Evolutionary conservation across 1,140 invertebrate genomes (phyloP).

Genomic region (Lordiphosa collinella): DNA sequence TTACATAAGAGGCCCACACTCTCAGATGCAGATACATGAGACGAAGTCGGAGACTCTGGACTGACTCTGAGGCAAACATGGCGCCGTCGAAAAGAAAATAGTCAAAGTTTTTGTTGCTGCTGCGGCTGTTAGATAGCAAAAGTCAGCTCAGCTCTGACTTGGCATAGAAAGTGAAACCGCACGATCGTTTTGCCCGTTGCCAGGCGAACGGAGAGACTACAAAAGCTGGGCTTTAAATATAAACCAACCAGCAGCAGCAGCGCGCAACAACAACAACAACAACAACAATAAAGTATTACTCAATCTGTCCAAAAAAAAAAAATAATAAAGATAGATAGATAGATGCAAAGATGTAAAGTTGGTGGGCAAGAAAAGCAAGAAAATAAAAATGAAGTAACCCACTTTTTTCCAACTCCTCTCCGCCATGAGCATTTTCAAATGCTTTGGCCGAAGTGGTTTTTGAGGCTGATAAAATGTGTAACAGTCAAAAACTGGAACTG

Average conservation of each 20-base stretch:
- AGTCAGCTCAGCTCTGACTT: constrained; percentile 42
- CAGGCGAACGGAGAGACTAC: constrained; percentile 36
- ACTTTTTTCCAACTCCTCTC: constrained; percentile 59
- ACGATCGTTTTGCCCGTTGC: constrained; percentile 53
- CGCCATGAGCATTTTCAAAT: constrained; percentile 62
- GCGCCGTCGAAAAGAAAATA: constrained; percentile 71
- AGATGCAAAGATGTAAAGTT: constrained; percentile 57
- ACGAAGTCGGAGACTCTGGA: constrained; percentile 7
- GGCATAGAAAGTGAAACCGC: constrained; percentile 76
- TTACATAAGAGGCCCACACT: constrained; percentile 64
- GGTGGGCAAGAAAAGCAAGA: constrained; percentile 52
- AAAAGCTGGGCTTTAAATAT: constrained; percentile 68
- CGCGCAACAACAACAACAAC: constrained; percentile 32
- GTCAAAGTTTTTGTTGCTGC: constrained; percentile 68
- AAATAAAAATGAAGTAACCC: constrained; percentile 75
- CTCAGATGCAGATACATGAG: constrained; percentile 57
- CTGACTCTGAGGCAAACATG: constrained; percentile 32
- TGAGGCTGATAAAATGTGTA: constrained; percentile 25
- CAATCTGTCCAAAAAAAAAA: constrained; percentile 76
- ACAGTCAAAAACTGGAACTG: constrained; percentile 39
- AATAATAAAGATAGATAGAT: constrained; percentile 53
- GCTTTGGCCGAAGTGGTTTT: constrained; percentile 17
- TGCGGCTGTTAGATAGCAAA: constrained; percentile 63
- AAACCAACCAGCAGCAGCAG: constrained; percentile 58
- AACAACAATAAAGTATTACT: constrained; percentile 69